Evolutionary conservation across 2,888 invertebrate genomes (phyloP), one percentile per base, ranked within the genome.

Genomic region (Odontocolon sp.): DNA sequence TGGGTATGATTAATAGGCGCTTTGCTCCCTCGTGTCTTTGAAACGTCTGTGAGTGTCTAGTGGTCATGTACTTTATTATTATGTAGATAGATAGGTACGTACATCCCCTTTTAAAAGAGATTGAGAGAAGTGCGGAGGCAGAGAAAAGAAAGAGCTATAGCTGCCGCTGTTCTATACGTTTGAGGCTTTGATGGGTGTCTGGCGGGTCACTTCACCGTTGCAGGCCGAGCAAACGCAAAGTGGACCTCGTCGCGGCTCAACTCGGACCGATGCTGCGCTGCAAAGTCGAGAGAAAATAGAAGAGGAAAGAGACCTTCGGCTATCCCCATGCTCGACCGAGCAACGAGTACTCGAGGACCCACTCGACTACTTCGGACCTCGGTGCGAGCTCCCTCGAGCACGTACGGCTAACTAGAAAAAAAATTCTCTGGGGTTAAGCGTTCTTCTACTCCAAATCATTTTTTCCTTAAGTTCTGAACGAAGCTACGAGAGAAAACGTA

Each of bases 141-240:
- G 54, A 52, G 56, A 36, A 31, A 57, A 66, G 63, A 78, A 77
- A 69, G 73, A 68, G 56, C 66, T 42, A 45, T 52, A 50, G 78
- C 77, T 63, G 70, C 79, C 68, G 68, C 73, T 63, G 64, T 76
- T 76, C 59, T 66, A 45, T 70, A 76, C 74, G 66, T 79, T 82
- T 82, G 81, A 86, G 84, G 83, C 84, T 86, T 84, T 86, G 88
- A 88, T 87, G 85, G 85, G 85, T 83, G 87, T 86, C 85, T 87
- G 84, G 82, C 84, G 84, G 87, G 87, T 88, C 88, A 87, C 88
- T 88, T 87, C 86, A 88, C 88, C 87, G 86, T 86, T 86, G 86
- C 81, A 82, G 81, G 83, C 79, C 82, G 77, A 81, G 82, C 79
- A 82, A 83, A 84, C 81, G 81, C 84, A 78, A 85, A 86, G 84